Percentiles rank a stretch among this genome's conserved stretches.
Conservation (phyloP, 2,113 vertebrate genomes). For the Phylloscopus trochilus region DNA sequence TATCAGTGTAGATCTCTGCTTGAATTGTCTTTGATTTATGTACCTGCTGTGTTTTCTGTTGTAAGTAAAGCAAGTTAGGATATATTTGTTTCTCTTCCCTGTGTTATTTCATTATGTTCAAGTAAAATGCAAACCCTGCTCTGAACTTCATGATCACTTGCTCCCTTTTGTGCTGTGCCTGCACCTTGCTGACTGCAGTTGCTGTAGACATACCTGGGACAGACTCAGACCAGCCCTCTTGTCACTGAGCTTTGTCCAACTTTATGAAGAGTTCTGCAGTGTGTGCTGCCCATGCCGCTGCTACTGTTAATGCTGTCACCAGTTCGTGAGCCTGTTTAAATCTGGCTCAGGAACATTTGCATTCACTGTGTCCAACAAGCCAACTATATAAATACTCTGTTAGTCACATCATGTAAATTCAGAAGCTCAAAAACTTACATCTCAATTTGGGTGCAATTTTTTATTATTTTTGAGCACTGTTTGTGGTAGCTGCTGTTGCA, state of each 20-base stretch:
- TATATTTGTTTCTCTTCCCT: neutral
- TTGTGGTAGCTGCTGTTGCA: neutral
- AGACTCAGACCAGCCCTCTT: neutral
- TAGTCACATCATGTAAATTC: neutral
- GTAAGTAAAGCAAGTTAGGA: neutral
- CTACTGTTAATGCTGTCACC: neutral
- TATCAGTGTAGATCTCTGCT: neutral
- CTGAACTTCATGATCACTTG: neutral
- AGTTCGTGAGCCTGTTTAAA: neutral
- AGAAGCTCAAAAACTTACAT: neutral
- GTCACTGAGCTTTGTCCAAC: neutral
- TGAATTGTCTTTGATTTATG: neutral
- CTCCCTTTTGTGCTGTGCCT: neutral
- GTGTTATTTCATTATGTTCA: neutral
- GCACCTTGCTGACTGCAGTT: neutral
- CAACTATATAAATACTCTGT: neutral
- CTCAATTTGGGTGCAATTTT: neutral
- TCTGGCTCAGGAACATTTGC: neutral
- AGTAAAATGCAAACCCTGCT: neutral
- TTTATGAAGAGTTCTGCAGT: neutral
- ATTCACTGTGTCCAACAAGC: neutral
- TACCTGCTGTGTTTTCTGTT: neutral
- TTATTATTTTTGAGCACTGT: neutral
- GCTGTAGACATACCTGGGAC: fast-evolving
- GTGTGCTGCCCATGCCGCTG: neutral